Evolutionary conservation across 2,113 vertebrate species (phyloP).

Genomic region (Sceloporus undulatus): DNA sequence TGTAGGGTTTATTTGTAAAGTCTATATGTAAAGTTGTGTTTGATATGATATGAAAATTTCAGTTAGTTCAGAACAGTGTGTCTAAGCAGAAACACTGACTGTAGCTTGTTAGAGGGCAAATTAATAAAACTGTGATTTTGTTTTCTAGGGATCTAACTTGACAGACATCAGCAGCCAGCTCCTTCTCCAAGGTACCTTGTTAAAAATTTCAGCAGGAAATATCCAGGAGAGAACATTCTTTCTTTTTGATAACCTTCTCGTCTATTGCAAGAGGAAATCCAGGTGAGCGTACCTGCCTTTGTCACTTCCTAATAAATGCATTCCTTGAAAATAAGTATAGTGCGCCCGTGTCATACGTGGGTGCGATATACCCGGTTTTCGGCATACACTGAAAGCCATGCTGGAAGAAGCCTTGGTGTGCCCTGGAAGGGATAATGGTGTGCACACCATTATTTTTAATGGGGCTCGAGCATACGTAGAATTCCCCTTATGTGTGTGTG

Average conservation of each 20-base stretch:
- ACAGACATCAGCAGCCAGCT: conserved; percentile 97
- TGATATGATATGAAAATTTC: not conserved
- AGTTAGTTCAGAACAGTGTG: not conserved
- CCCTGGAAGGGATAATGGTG: too few species aligned
- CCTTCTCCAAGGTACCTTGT: conserved; percentile 92
- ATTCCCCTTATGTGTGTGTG: too few species aligned
- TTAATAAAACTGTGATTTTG: conserved; percentile 11
- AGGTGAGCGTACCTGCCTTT: conserved; percentile 79
- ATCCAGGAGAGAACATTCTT: conserved; percentile 98
- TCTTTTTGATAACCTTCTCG: conserved; percentile 97
- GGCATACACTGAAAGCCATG: too few species aligned
- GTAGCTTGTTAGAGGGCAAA: not conserved
- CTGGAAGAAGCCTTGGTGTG: too few species aligned
- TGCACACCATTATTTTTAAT: too few species aligned
- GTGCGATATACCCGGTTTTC: too few species aligned
- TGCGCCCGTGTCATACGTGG: too few species aligned
- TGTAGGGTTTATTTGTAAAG: too few species aligned
- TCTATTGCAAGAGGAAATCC: conserved; percentile 98
- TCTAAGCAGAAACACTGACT: conserved; percentile 32
- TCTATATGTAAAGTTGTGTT: not conserved
- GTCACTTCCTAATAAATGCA: not conserved
- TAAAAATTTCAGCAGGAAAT: conserved; percentile 98
- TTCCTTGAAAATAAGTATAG: not conserved
- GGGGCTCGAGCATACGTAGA: too few species aligned
- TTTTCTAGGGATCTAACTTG: conserved; percentile 92